Conservation (phyloP, 1,140 invertebrate genomes). For the Sinonovacula constricta region DNA sequence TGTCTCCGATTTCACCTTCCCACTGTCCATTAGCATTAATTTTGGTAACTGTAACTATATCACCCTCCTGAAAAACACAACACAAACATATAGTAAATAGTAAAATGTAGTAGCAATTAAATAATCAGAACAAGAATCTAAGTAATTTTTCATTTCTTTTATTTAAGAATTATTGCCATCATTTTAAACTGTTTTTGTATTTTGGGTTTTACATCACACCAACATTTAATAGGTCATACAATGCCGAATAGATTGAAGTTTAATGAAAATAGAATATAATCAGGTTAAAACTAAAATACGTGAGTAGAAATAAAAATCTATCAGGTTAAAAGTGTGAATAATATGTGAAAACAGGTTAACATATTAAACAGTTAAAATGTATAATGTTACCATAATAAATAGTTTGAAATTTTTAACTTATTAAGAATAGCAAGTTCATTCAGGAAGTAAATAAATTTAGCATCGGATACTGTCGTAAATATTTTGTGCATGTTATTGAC, state of each 20-base stretch:
- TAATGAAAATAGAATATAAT: too few species aligned
- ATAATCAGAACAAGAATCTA: neutral
- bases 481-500: too few species aligned
- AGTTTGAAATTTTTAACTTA: too few species aligned
- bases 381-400: too few species aligned
- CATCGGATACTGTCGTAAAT: too few species aligned
- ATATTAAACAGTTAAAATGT: too few species aligned
- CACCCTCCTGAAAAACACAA: conserved; percentile 83
- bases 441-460: too few species aligned
- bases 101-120: neutral
- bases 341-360: too few species aligned
- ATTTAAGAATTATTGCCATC: neutral
- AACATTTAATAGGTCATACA: neutral
- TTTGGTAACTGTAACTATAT: conserved; percentile 96
- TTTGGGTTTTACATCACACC: neutral
- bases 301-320: too few species aligned
- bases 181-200: neutral
- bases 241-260: neutral
- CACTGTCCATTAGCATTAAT: conserved; percentile 99
- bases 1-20: conserved; percentile 96
- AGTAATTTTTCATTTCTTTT: neutral
- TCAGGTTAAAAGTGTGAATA: too few species aligned
- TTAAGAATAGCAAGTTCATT: too few species aligned
- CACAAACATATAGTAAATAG: conserved; percentile 5
- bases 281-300: too few species aligned